These are phyloP conservation scores for Peribatodes rhomboidaria DNA, from an alignment of 2,888 invertebrate species.

Conservation along the genomic window DNA sequence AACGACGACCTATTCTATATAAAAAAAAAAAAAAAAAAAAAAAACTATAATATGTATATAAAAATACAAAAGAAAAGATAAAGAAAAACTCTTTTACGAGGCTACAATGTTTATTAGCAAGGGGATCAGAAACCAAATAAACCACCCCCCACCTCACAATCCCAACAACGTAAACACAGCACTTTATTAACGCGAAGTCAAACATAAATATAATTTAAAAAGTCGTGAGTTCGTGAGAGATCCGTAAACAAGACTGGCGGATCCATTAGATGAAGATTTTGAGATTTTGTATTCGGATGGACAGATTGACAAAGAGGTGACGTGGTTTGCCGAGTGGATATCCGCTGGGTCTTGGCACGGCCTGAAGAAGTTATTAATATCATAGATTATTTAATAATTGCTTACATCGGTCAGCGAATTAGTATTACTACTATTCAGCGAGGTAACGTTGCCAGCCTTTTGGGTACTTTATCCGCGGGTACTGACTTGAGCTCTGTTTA, in stretches of 20 bases:
- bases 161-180: slow-evolving; percentile 40
- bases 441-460: too few species aligned
- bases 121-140: slow-evolving; percentile 38
- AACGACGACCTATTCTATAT: too few species aligned
- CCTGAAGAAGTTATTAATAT: neutral
- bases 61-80: too few species aligned
- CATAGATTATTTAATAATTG: neutral
- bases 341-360: slow-evolving; percentile 16
- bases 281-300: slow-evolving; percentile 39
- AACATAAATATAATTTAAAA: slow-evolving; percentile 46
- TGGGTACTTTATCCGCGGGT: too few species aligned
- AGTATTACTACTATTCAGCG: too few species aligned
- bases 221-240: slow-evolving; percentile 45
- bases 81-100: too few species aligned
- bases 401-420: too few species aligned
- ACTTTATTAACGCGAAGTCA: slow-evolving; percentile 48
- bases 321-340: slow-evolving; percentile 10
- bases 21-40: too few species aligned
- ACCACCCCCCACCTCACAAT: slow-evolving; percentile 26
- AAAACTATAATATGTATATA: too few species aligned
- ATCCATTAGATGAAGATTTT: slow-evolving; percentile 60
- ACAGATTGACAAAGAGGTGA: slow-evolving; percentile 32
- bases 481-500: too few species aligned
- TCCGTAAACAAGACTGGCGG: slow-evolving; percentile 43
- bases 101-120: too few species aligned